These are phyloP conservation scores for Myrmecobius fasciatus DNA, from an alignment of 2,113 vertebrate genomes.

Conservation along the genomic window DNA sequence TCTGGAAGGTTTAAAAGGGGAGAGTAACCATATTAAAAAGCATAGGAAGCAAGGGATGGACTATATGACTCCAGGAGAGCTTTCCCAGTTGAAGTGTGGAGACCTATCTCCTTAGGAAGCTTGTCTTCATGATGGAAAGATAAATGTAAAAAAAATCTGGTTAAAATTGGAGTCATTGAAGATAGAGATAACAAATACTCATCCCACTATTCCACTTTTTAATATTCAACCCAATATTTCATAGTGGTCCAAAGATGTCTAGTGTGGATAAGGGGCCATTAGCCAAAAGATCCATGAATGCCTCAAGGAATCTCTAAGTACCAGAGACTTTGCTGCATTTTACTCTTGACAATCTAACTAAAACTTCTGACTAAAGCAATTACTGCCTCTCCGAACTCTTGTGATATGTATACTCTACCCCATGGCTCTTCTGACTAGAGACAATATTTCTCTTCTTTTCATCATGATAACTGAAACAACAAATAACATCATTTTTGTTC, in stretches of 20 bases:
- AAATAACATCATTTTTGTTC: background rate
- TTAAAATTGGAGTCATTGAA: background rate
- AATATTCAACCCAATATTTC: background rate
- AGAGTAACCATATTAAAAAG: background rate
- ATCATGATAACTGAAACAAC: constrained; percentile 39
- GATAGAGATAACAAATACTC: background rate
- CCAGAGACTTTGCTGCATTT: background rate
- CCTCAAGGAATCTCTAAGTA: background rate
- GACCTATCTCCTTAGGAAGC: constrained; percentile 7
- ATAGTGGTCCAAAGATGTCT: background rate
- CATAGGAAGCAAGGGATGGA: background rate
- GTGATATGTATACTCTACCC: background rate
- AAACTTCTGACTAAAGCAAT: constrained; percentile 16
- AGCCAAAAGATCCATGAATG: constrained; percentile 16
- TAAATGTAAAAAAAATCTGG: too few species aligned
- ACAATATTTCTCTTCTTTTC: constrained; percentile 62
- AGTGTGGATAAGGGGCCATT: background rate
- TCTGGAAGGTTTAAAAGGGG: background rate
- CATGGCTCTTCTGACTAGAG: constrained; percentile 8
- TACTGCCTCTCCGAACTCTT: background rate
- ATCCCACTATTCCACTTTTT: background rate
- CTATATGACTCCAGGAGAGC: background rate
- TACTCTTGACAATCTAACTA: background rate
- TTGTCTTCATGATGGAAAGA: background rate
- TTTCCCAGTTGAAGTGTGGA: background rate